phyloP scores from a whole-genome alignment of 2,888 invertebrate species.

The Esperia sulphurella region DNA sequence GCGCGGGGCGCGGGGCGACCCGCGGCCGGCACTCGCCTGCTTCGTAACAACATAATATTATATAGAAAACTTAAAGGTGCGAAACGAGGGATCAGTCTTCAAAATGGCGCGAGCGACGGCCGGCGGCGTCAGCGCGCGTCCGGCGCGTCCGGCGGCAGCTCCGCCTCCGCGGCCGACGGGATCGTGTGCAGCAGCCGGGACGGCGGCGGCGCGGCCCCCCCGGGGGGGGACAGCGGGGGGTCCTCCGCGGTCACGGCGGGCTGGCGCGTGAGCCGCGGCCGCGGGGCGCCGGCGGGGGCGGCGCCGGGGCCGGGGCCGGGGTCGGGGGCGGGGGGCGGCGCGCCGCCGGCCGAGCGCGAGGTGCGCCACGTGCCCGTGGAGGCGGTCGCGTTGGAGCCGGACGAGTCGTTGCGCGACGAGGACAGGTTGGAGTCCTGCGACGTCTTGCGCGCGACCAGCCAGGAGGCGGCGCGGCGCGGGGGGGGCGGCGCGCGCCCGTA shows the following conservation, averaged over 20 bases:
- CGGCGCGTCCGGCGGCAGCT: conserved; percentile 45
- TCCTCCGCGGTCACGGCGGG: conserved; percentile 89
- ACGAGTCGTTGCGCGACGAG: conserved; percentile 94
- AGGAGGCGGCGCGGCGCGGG: conserved; percentile 90
- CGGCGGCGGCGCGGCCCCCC: conserved; percentile 80
- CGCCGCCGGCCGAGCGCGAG: conserved; percentile 90
- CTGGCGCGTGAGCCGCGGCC: conserved; percentile 89
- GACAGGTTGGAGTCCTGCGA: conserved; percentile 95
- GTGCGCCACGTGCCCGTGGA: conserved; percentile 94
- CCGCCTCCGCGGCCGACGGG: conserved; percentile 63
- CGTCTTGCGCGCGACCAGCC: conserved; percentile 94
- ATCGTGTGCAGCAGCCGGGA: conserved; percentile 57
- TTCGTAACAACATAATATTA: too few relatives aligned
- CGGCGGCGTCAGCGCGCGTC: conserved; percentile 34
- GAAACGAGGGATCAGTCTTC: not conserved
- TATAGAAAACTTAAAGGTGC: too few relatives aligned
- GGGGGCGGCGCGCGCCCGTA: conserved; percentile 89
- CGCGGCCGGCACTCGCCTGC: conserved; percentile 1
- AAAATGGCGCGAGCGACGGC: not conserved
- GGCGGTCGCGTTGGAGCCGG: conserved; percentile 92
- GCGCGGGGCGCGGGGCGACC: not conserved
- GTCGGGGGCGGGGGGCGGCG: conserved; percentile 87
- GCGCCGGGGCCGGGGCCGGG: conserved; percentile 87
- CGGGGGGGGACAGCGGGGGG: conserved; percentile 80
- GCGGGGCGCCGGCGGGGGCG: conserved; percentile 62